phyloP scores from a whole-genome alignment of 2,113 vertebrate species.

The Microcebus ravelobensis region DNA sequence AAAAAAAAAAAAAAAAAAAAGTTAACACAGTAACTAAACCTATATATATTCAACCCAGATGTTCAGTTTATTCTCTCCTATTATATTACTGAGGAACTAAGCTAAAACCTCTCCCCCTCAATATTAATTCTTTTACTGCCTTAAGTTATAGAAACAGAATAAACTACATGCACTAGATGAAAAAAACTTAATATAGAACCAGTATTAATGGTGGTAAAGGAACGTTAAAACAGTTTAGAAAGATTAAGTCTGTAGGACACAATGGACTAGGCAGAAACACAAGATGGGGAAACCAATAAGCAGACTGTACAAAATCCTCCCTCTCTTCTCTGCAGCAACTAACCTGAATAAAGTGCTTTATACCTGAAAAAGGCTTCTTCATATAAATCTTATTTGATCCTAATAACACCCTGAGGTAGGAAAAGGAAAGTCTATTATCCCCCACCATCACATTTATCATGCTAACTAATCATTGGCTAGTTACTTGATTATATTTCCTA shows the following conservation, averaged over 20 bases:
- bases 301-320: background rate
- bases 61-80: background rate
- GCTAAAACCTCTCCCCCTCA: background rate
- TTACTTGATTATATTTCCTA: background rate
- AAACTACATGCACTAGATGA: background rate
- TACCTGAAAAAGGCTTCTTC: background rate
- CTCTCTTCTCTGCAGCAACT: too few species aligned
- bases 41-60: too few species aligned
- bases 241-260: background rate
- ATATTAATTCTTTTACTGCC: background rate
- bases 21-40: background rate
- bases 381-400: rapidly evolving
- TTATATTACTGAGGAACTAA: background rate
- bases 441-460: too few species aligned
- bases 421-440: background rate
- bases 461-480: background rate
- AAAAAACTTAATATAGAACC: background rate
- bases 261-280: rapidly evolving
- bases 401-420: background rate
- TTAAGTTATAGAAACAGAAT: background rate
- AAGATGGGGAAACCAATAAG: background rate
- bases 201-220: background rate
- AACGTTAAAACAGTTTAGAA: background rate
- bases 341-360: background rate
- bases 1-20: too few species aligned